Evolutionary conservation across 2,113 vertebrate genomes (phyloP), one percentile per base, ranked within the genome.

Genomic region (Parotia lawesii): DNA sequence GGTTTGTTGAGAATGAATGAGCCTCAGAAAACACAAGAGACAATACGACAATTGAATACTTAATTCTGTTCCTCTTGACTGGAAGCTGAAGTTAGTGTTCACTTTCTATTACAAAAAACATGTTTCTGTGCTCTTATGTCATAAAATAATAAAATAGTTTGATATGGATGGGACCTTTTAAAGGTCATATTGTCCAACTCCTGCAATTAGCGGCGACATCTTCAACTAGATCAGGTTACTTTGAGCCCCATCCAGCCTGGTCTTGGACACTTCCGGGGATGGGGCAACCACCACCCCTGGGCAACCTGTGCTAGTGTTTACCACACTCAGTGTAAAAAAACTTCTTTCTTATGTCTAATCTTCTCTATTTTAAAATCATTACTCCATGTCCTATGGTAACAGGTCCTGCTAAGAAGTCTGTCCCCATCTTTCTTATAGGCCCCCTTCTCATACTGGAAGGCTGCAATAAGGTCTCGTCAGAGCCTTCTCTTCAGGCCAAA

Each of bases 361-460:
- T 15, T 53, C 18, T 23, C 28, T 3, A 19, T 60, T 77, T 53
- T 16, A 20, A 87, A 62, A 54, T 53, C 27, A 16, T 61, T 69
- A 29, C 12, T 2, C 12, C 8, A 10, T 47, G 23, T 77, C 12
- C 10, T 48, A 0, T 56, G 0, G 0, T 35, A 71, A 15, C 21
- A 42, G 24, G 5, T 42, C 29, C 14, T 56, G 12, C 29, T 62
- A 22, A 35, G 60, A 71, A 15, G 20, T 48, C 20, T 35, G 29
- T 56, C 21, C 4, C 12, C 6, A 2, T 71, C 44, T 64, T 62
- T 54, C 48, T 40, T 22, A 1, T 4, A 38, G 33, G 23, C 17
- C 16, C 14, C 9, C 29, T 61, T 87, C 24, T 14, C 12, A 1
- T 77, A 16, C 12, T 70, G 40, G 38, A 40, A n/a, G 40, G 28